Conservation (phyloP, 2,888 invertebrate genomes). For the Harpalus rubripes region DNA sequence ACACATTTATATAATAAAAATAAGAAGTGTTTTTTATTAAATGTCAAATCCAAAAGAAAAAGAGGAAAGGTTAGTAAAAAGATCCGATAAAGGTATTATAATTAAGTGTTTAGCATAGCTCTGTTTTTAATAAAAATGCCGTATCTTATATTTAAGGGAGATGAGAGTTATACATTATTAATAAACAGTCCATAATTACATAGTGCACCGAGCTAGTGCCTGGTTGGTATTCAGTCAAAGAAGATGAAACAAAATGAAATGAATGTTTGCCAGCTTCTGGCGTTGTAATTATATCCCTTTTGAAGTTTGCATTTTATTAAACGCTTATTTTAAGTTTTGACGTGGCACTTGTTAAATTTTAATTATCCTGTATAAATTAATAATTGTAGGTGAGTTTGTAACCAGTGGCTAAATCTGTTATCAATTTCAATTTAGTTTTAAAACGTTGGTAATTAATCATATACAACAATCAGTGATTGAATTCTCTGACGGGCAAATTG, state of each 20-base stretch:
- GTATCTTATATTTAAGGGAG: neutral
- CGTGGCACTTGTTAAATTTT: conserved; percentile 6
- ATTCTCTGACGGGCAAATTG: neutral
- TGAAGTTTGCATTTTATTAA: conserved; percentile 50
- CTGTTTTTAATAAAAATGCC: neutral
- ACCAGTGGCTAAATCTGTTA: neutral
- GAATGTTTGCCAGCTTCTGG: conserved; percentile 28
- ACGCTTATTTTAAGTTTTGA: conserved; percentile 21
- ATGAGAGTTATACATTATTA: neutral
- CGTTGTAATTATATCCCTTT: conserved; percentile 26
- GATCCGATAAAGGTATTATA: neutral
- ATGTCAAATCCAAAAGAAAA: too few species aligned
- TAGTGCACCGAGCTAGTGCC: neutral
- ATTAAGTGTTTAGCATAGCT: neutral
- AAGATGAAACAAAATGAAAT: conserved; percentile 10
- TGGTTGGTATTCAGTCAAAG: neutral
- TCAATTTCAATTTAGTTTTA: conserved; percentile 32
- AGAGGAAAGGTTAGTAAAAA: too few species aligned
- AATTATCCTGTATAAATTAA: conserved; percentile 5
- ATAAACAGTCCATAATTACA: neutral
- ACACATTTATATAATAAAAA: too few species aligned
- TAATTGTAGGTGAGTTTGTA: neutral
- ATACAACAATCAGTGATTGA: neutral
- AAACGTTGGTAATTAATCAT: conserved; percentile 19
- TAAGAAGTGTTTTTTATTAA: too few species aligned